Base-by-base conservation (phyloP, 35 echinoderm and acorn worm genomes). In the Apostichopus parvimensis region DNA sequence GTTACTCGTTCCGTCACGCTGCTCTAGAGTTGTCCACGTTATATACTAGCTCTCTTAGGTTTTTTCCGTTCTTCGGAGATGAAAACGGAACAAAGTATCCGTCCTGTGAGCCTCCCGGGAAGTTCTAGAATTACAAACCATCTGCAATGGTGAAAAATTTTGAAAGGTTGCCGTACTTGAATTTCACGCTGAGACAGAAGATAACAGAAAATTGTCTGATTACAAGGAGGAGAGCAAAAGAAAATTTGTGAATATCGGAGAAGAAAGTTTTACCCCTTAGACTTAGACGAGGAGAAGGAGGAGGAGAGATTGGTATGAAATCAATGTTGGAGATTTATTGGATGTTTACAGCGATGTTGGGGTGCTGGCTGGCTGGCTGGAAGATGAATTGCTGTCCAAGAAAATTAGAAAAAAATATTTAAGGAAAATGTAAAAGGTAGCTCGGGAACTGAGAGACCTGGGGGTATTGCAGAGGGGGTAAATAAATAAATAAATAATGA, bases 121-220 rank as follows among this genome's bases (percentile, higher is more conserved):
- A 21, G 15, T 84, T 84, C 81, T 84, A 84, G 81, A 84, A 58
- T 84, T 84, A 84, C 81, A 84, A 84, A 84, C 81, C 81, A 84
- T 84, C 81, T 84, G 81, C 57, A 56, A 84, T 84, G 81, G 81
- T 84, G 81, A 9, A 57, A 59, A 62, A 24, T 84, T 84, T 84
- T 84, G 55, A 84, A 84, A 84, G 81, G 81, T 59, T 59, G 57
- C 57, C 57, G 56, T 59, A 52, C 54, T 84, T 84, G 55, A 58
- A 58, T 84, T 84, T 84, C 81, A 84, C 53, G 53, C 54, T 84
- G 15, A n/a, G 71, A 75, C 71, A 18, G 21, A 75, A n/a, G 17
- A 18, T 75, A 20, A 22, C 71, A 75, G 21, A 6, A 22, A 20
- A 45, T 22, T 75, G 71, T 75, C 71, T 20, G 71, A 75, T 75